Evolutionary conservation across 2,888 invertebrate genomes (phyloP).

Genomic region (Habroteleia sp.): DNA sequence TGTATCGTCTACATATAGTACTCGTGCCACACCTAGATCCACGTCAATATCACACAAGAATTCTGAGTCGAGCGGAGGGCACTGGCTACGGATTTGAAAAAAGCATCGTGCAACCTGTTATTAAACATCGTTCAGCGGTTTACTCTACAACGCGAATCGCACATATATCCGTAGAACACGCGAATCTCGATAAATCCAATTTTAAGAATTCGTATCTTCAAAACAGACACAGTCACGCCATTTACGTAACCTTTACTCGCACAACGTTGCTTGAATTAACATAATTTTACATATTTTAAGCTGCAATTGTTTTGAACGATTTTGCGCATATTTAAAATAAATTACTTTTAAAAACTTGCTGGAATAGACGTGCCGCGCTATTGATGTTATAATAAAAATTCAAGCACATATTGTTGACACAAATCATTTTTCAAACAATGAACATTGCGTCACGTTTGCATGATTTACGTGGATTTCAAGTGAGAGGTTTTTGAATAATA

Average conservation of each 20-base stretch:
- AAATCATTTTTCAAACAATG: conserved; percentile 15
- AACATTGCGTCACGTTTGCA: conserved; percentile 5
- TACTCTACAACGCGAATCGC: conserved; percentile 39
- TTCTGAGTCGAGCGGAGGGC: conserved; percentile 61
- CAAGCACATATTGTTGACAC: conserved; percentile 2
- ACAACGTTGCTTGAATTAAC: conserved; percentile 58
- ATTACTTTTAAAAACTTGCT: conserved; percentile 33
- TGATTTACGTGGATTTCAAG: neutral
- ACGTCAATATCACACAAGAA: conserved; percentile 64
- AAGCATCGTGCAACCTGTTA: conserved; percentile 62
- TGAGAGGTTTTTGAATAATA: conserved; percentile 1
- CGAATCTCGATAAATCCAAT: conserved; percentile 53
- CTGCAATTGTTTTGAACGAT: conserved; percentile 53
- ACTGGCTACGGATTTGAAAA: conserved; percentile 62
- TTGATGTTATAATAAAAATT: conserved; percentile 30
- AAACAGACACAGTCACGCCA: conserved; percentile 55
- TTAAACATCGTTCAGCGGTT: conserved; percentile 61
- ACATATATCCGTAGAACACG: conserved; percentile 40
- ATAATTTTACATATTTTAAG: conserved; percentile 61
- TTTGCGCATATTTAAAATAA: conserved; percentile 55
- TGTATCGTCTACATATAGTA: conserved; percentile 62
- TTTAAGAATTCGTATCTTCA: conserved; percentile 44
- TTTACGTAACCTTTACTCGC: conserved; percentile 55
- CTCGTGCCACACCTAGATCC: conserved; percentile 63
- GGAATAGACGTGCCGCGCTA: conserved; percentile 1